Base-by-base conservation (phyloP, 2,888 invertebrate species). In the Amphipyra tragopoginis region DNA sequence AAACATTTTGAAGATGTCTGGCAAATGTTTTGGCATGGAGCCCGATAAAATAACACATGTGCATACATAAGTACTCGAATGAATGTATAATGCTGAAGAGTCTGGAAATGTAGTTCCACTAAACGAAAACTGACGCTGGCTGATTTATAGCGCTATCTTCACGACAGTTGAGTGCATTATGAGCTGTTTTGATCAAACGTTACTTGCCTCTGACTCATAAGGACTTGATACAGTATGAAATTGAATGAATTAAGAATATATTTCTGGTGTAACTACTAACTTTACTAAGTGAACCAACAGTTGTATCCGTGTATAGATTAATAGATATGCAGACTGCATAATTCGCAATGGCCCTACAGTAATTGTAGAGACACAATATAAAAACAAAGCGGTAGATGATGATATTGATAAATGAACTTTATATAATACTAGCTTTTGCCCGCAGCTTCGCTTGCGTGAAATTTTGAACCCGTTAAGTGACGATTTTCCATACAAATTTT, bases 11-110 rank as follows among this genome's bases (percentile, higher is more conserved):
- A 71, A 69, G 63, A 71, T 73, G 80, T 81, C 82, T 85, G 82
- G 81, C 74, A 73, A 79, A 72, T 75, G 75, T 81, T 82, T 79
- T 88, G 88, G 87, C 85, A 81, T 50, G 44, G 13, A 74, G 86
- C 88, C 88, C 80, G 71, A 74, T 48, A 66, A 61, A 57, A 65
- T 65, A 72, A 65, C 62, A 71, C 36, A 65, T 73, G 65, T 69
- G 57, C 52, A 72, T 71, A 66, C 65, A 61, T 61, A 73, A 62
- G 36, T 39, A 42, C 29, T 38, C 33, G 56, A 63, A 73, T 63
- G 63, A 68, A 75, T 69, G 38, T 69, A 75, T 50, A 45, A 76
- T 63, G 74, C 72, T 67, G 67, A 66, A 65, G 67, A 76, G 77
- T 76, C 29, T 29, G 29, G 5, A 72, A 74, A 72, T 70, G 77